Percentiles rank a stretch among this genome's conserved stretches.
Evolutionary conservation across 2,888 invertebrate species (phyloP).

Genomic region (Odontocerum albicorne): DNA sequence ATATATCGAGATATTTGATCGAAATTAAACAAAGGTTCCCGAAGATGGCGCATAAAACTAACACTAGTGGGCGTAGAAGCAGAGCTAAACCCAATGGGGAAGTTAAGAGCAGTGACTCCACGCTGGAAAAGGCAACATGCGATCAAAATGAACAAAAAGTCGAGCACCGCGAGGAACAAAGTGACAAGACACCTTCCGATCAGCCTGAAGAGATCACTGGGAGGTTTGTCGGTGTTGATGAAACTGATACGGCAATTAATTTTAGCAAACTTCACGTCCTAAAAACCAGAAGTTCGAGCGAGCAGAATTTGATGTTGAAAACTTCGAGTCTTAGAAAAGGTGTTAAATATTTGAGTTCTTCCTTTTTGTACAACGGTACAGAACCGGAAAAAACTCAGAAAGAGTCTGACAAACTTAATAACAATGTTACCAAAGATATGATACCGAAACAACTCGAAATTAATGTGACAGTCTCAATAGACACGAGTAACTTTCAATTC

Average conservation of each 20-base stretch:
- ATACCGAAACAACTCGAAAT: constrained; percentile 40
- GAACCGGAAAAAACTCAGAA: constrained; percentile 47
- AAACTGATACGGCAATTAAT: constrained; percentile 51
- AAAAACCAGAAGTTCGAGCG: constrained; percentile 56
- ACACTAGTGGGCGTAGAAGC: too few species aligned
- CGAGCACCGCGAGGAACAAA: too few species aligned
- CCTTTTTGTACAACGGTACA: constrained; percentile 42
- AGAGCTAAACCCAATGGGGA: too few species aligned
- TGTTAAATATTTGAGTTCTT: constrained; percentile 39
- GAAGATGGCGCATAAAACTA: too few species aligned
- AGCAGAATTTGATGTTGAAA: constrained; percentile 53
- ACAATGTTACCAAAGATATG: constrained; percentile 47
- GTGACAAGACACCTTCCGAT: not conserved
- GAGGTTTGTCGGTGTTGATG: constrained; percentile 53
- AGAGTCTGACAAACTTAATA: constrained; percentile 39
- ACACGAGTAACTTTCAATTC: not conserved
- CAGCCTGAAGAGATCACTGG: constrained; percentile 46
- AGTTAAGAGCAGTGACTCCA: too few species aligned
- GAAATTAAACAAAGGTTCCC: too few species aligned
- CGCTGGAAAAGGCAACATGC: too few species aligned
- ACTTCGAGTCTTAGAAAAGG: constrained; percentile 52
- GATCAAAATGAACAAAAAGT: too few species aligned
- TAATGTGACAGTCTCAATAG: constrained; percentile 30
- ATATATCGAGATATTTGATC: too few species aligned
- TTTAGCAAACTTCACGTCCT: constrained; percentile 56